phyloP scores from a whole-genome alignment of 2,888 invertebrate genomes.

The Agrotis exclamationis region DNA sequence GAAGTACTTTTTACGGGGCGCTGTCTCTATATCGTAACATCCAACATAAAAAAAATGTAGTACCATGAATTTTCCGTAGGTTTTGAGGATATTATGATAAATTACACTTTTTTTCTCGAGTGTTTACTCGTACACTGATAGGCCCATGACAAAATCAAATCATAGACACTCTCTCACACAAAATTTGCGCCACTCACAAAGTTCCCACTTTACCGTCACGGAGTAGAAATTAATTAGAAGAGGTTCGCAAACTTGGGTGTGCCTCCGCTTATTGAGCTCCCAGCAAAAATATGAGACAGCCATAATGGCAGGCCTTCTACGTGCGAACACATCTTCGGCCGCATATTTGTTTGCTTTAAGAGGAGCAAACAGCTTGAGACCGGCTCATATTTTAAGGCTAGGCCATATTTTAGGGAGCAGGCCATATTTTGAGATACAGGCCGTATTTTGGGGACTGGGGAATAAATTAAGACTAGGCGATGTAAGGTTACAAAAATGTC shows the following conservation, averaged over 20 bases:
- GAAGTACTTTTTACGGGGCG: too few species aligned
- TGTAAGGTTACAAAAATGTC: not conserved
- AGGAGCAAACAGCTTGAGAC: slow-evolving; percentile 47
- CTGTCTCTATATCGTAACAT: too few species aligned
- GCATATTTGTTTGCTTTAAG: slow-evolving; percentile 57
- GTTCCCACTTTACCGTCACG: slow-evolving; percentile 83
- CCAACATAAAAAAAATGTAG: too few species aligned
- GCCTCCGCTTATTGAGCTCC: slow-evolving; percentile 85
- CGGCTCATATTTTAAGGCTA: slow-evolving; percentile 30
- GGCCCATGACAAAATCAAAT: too few species aligned
- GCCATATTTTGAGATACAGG: slow-evolving; percentile 9
- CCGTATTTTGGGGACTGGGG: not conserved
- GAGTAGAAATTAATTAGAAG: slow-evolving; percentile 89
- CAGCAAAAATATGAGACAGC: slow-evolving; percentile 87
- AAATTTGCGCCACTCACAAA: slow-evolving; percentile 63
- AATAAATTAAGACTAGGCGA: slow-evolving; percentile 12
- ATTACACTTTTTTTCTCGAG: too few species aligned
- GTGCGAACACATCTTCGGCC: slow-evolving; percentile 60
- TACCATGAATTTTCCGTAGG: too few species aligned
- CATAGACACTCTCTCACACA: slow-evolving; percentile 9
- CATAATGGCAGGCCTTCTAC: slow-evolving; percentile 68
- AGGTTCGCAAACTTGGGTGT: slow-evolving; percentile 87
- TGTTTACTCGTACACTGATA: too few species aligned
- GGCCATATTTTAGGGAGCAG: slow-evolving; percentile 22
- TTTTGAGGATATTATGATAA: too few species aligned